Conservation (phyloP, 1,140 invertebrate genomes). For the Pogonomyrmex californicus region DNA sequence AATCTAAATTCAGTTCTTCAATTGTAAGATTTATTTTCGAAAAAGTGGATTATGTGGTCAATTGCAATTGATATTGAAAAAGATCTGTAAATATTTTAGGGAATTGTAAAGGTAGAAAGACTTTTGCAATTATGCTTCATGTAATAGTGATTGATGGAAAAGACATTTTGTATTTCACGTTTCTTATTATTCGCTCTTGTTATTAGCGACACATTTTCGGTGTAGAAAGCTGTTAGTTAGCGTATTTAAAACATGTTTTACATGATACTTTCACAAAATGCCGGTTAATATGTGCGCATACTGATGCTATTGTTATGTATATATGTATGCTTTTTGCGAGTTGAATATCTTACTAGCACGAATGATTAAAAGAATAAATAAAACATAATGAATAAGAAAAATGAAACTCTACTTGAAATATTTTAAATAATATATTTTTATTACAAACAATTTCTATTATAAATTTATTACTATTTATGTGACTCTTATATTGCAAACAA, state of each 20-base stretch:
- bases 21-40: not conserved
- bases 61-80: not conserved
- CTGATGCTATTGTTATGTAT: conserved; percentile 22
- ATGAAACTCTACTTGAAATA: not conserved
- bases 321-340: not conserved
- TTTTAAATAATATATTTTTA: conserved; percentile 4
- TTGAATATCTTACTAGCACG: not conserved
- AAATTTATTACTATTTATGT: not conserved
- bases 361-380: not conserved
- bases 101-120: not conserved
- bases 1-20: not conserved
- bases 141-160: not conserved
- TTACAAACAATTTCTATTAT: not conserved
- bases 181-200: not conserved
- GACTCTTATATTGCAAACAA: not conserved
- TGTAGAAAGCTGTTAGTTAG: conserved; percentile 1
- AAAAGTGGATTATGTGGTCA: not conserved
- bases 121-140: not conserved
- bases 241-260: conserved; percentile 32
- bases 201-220: not conserved
- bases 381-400: conserved; percentile 1
- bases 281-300: conserved; percentile 35
- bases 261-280: conserved; percentile 40
- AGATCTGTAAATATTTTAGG: not conserved
- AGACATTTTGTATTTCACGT: not conserved